Evolutionary conservation across 2,888 invertebrate genomes (phyloP).

Genomic region (Agrochola lota): DNA sequence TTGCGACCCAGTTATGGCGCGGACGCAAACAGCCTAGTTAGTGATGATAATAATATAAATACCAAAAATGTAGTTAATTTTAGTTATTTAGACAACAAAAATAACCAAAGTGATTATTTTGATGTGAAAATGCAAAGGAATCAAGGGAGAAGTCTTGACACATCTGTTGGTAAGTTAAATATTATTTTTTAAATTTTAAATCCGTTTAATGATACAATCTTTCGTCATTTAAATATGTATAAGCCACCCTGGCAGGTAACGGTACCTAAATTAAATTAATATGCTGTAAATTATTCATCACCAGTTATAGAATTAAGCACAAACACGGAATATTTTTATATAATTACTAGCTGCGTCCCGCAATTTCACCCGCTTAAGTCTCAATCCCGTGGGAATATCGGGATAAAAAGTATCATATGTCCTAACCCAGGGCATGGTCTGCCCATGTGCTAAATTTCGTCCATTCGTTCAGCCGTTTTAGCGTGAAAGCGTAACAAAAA

Average conservation of each 20-base stretch:
- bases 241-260: not conserved
- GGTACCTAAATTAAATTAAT: too few relatives aligned
- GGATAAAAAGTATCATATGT: too few relatives aligned
- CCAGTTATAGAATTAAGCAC: too few relatives aligned
- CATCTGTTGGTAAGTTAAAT: conserved; percentile 51
- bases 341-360: too few relatives aligned
- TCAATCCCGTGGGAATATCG: too few relatives aligned
- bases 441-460: too few relatives aligned
- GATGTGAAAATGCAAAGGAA: conserved; percentile 33
- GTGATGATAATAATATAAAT: conserved; percentile 62
- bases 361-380: too few relatives aligned
- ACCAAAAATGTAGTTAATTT: conserved; percentile 72
- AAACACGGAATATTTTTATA: too few relatives aligned
- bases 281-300: too few relatives aligned
- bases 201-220: not conserved
- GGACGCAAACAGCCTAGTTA: conserved; percentile 70
- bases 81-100: conserved; percentile 56
- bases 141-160: conserved; percentile 37
- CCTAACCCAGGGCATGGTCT: too few relatives aligned
- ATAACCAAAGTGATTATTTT: conserved; percentile 72
- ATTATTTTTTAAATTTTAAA: not conserved
- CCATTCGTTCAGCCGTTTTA: too few relatives aligned
- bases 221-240: not conserved
- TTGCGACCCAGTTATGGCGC: conserved; percentile 74
- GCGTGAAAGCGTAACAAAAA: too few relatives aligned